These are phyloP conservation scores for Cottoperca gobio DNA, from an alignment of 2,797 vertebrate species.

Conservation along the genomic window DNA sequence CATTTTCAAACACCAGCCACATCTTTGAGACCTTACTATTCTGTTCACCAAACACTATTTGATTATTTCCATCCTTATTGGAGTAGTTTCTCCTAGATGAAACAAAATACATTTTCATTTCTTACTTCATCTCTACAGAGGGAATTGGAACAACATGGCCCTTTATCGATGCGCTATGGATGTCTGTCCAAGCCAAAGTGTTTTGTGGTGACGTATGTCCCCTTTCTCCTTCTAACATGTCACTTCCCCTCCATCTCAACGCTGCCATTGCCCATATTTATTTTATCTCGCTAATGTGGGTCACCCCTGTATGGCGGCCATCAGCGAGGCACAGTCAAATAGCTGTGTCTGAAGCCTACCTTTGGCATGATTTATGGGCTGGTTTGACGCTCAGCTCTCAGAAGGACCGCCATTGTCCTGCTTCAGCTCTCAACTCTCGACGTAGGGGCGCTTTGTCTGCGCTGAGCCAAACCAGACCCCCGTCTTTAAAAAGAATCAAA, in stretches of 20 bases:
- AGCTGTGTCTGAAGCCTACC: conserved; percentile 88
- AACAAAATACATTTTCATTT: conserved; percentile 53
- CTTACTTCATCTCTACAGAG: conserved; percentile 46
- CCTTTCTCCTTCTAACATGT: conserved; percentile 81
- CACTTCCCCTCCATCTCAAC: conserved; percentile 79
- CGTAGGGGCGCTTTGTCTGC: conserved; percentile 95
- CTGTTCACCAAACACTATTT: conserved; percentile 59
- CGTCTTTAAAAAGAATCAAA: conserved; percentile 98
- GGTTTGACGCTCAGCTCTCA: conserved; percentile 83
- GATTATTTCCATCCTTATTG: conserved; percentile 71
- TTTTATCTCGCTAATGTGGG: conserved; percentile 90
- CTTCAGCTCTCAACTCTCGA: conserved; percentile 87
- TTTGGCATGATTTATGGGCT: conserved; percentile 93
- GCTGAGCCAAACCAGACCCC: conserved; percentile 98
- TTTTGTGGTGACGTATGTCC: conserved; percentile 74
- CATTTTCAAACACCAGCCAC: conserved; percentile 62
- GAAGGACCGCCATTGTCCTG: conserved; percentile 95
- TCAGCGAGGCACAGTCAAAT: conserved; percentile 86
- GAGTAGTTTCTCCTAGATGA: conserved; percentile 52
- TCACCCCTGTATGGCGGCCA: conserved; percentile 86
- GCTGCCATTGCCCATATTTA: conserved; percentile 84
- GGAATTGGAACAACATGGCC: conserved; percentile 72
- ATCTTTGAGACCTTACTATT: conserved; percentile 56
- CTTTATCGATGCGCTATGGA: conserved; percentile 62
- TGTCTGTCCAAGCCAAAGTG: conserved; percentile 61